phyloP scores from a whole-genome alignment of 1,140 invertebrate species.

The Platorchestia sp. region DNA sequence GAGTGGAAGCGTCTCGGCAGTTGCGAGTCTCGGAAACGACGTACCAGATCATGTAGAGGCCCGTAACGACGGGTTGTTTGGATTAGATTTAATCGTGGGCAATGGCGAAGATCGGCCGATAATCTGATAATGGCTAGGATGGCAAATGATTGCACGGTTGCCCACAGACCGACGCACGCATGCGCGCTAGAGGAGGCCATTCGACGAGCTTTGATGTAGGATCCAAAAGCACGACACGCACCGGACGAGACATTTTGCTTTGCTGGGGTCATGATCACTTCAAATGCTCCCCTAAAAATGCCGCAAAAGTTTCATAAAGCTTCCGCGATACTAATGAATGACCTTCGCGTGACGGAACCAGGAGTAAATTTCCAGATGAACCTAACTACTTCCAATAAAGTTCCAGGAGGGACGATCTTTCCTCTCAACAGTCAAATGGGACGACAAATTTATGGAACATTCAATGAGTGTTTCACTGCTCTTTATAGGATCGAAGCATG shows the following conservation, averaged over 20 bases:
- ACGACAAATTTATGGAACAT: not conserved
- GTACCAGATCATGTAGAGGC: not conserved
- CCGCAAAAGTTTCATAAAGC: not conserved
- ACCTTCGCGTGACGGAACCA: not conserved
- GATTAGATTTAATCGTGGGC: slow-evolving; percentile 53
- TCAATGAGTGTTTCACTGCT: not conserved
- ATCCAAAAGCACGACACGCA: slow-evolving; percentile 24
- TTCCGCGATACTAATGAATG: not conserved
- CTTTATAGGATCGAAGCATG: not conserved
- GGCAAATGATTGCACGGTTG: slow-evolving; percentile 55
- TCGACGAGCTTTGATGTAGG: not conserved
- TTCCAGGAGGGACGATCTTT: not conserved
- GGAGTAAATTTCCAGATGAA: not conserved
- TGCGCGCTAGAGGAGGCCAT: not conserved
- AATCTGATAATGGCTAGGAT: slow-evolving; percentile 49
- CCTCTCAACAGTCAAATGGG: not conserved
- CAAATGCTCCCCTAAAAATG: not conserved
- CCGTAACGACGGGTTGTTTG: slow-evolving; percentile 40
- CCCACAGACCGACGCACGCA: not conserved
- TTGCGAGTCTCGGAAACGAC: not conserved
- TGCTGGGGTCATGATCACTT: not conserved
- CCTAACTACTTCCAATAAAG: not conserved
- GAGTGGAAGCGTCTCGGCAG: not conserved
- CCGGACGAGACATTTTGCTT: not conserved
- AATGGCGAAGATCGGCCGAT: slow-evolving; percentile 49